These are phyloP conservation scores for Pluvialis apricaria DNA, from an alignment of 2,113 vertebrate species.

Conservation along the genomic window DNA sequence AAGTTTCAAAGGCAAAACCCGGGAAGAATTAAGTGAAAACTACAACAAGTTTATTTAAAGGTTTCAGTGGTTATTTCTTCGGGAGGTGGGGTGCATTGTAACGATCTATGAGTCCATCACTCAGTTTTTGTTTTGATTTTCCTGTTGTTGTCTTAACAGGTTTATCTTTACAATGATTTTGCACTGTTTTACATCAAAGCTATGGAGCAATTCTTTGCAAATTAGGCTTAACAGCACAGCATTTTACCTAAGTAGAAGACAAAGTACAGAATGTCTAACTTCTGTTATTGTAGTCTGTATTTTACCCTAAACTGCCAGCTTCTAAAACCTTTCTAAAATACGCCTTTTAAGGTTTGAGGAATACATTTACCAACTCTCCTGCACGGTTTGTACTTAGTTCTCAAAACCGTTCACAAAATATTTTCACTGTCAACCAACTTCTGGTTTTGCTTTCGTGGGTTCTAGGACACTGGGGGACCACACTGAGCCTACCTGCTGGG, in stretches of 20 bases:
- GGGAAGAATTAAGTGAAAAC: no score
- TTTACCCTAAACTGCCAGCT: neutral
- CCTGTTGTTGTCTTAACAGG: neutral
- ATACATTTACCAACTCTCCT: neutral
- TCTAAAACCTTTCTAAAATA: neutral
- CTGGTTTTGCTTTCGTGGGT: neutral
- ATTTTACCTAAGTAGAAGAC: neutral
- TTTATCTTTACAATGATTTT: neutral
- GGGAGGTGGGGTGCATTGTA: neutral
- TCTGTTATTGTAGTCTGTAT: neutral
- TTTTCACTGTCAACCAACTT: neutral
- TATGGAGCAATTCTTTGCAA: neutral
- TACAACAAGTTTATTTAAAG: neutral
- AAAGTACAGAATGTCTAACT: neutral
- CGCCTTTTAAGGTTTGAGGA: neutral
- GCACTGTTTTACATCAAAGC: neutral
- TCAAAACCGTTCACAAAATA: neutral
- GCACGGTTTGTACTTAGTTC: neutral
- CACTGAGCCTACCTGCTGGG: rapidly evolving
- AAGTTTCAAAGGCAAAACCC: neutral
- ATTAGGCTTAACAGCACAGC: neutral
- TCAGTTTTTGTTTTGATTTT: neutral
- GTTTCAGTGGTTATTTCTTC: neutral
- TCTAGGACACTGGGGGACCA: neutral
- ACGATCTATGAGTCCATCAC: neutral